Evolutionary conservation across 2,888 invertebrate genomes (phyloP).

Genomic region (Megastigmus dorsalis): DNA sequence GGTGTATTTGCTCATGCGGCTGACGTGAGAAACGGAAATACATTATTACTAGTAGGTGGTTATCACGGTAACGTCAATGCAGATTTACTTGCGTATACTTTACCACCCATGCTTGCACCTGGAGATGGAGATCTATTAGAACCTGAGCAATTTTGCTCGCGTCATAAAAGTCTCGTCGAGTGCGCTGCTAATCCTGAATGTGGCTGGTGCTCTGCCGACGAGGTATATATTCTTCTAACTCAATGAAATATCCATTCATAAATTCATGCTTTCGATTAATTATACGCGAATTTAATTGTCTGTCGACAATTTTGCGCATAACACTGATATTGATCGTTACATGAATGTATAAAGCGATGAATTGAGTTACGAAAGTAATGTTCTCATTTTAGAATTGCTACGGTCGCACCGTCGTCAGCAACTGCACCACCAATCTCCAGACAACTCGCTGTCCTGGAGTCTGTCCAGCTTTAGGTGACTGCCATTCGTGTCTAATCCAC

Average conservation of each 20-base stretch:
- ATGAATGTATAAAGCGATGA: too few species aligned
- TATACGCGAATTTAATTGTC: too few species aligned
- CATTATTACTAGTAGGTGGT: conserved; percentile 89
- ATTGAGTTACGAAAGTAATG: too few species aligned
- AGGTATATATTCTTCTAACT: conserved; percentile 74
- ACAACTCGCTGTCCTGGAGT: conserved; percentile 92
- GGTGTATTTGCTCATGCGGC: conserved; percentile 94
- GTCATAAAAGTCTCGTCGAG: conserved; percentile 84
- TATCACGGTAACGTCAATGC: conserved; percentile 94
- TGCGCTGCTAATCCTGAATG: conserved; percentile 94
- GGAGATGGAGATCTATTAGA: conserved; percentile 80
- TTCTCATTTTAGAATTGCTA: conserved; percentile 81
- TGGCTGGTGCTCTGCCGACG: conserved; percentile 93
- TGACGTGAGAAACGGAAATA: conserved; percentile 87
- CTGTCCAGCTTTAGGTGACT: conserved; percentile 91
- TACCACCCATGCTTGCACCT: conserved; percentile 88
- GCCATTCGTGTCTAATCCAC: conserved; percentile 92
- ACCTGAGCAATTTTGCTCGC: conserved; percentile 85
- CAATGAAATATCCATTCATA: too few species aligned
- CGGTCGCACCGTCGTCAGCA: conserved; percentile 89
- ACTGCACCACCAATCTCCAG: conserved; percentile 92
- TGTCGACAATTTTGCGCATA: too few species aligned
- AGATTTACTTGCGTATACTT: conserved; percentile 89
- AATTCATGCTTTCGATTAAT: too few species aligned
- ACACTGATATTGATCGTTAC: too few species aligned